Conservation (phyloP, 2,113 vertebrate genomes). For the Hymenochirus boettgeri region DNA sequence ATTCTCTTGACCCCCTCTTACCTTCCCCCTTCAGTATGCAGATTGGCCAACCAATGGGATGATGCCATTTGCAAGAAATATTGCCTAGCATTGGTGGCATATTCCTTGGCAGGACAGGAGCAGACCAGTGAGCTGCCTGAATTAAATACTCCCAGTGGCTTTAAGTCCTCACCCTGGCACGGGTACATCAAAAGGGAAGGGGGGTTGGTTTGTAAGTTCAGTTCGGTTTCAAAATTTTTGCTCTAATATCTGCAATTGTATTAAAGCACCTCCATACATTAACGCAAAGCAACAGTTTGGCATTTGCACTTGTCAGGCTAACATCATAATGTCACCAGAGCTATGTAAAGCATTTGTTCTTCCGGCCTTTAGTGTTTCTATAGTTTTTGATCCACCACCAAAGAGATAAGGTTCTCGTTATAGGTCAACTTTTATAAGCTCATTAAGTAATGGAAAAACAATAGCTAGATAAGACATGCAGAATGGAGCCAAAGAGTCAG, state of each 20-base stretch:
- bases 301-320: conserved; percentile 7
- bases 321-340: conserved; percentile 11
- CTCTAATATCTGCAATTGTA: not conserved
- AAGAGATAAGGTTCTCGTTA: conserved; percentile 35
- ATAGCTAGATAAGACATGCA: conserved; percentile 19
- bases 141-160: too few species aligned
- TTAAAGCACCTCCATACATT: conserved; percentile 12
- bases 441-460: conserved; percentile 24
- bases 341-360: conserved; percentile 18
- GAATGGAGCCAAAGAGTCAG: conserved; percentile 14
- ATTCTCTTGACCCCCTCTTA: too few species aligned
- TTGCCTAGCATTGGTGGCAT: too few species aligned
- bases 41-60: too few species aligned
- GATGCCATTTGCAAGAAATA: too few species aligned
- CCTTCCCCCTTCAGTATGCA: too few species aligned
- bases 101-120: too few species aligned
- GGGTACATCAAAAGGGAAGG: too few species aligned
- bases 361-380: conserved; percentile 22
- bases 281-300: not conserved
- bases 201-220: too few species aligned
- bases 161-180: too few species aligned
- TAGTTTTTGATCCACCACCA: conserved; percentile 27
- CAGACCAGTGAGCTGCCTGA: too few species aligned
- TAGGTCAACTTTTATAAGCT: conserved; percentile 33
- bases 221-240: too few species aligned